A percentile compares a stretch with the other conserved stretches of the same genome.
Evolutionary conservation across 1,140 invertebrate genomes (phyloP).

Genomic region (Drosophila busckii): DNA sequence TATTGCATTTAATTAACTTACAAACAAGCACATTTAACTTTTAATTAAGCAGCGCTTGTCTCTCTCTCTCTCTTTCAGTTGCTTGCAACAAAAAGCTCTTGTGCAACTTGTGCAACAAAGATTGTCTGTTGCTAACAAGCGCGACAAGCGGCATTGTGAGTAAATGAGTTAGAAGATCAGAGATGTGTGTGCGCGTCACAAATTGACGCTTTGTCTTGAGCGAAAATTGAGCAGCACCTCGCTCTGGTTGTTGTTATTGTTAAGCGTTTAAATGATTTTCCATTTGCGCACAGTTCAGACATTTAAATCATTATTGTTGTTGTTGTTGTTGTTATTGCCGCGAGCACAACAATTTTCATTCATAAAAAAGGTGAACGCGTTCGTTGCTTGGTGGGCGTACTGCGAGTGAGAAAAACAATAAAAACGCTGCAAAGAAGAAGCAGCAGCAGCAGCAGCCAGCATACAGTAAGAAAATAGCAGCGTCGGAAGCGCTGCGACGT

Average conservation of each 20-base stretch:
- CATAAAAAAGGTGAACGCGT: slow-evolving; percentile 66
- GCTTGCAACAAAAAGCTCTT: too few relatives aligned
- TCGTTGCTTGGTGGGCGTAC: slow-evolving; percentile 50
- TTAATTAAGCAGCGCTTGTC: too few relatives aligned
- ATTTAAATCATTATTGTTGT: slow-evolving; percentile 24
- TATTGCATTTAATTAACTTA: too few relatives aligned
- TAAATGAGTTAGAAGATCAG: too few relatives aligned
- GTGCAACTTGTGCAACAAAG: too few relatives aligned
- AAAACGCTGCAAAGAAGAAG: slow-evolving; percentile 37
- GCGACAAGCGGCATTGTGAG: too few relatives aligned
- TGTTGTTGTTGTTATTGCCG: slow-evolving; percentile 24
- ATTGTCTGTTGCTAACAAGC: too few relatives aligned
- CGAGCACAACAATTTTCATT: slow-evolving; percentile 61
- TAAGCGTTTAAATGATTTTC: slow-evolving; percentile 64
- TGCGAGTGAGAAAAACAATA: slow-evolving; percentile 66
- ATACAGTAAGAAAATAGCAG: slow-evolving; percentile 15
- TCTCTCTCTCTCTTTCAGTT: too few relatives aligned
- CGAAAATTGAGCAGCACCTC: too few relatives aligned
- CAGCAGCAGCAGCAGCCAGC: not conserved
- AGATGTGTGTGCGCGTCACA: too few relatives aligned
- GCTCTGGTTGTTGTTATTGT: not conserved
- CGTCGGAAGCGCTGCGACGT: slow-evolving; percentile 11
- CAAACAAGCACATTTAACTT: too few relatives aligned
- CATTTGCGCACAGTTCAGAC: slow-evolving; percentile 70
- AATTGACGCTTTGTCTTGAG: too few relatives aligned